A percentile compares a stretch with the other conserved stretches of the same genome.
Evolutionary conservation across 1,140 invertebrate genomes (phyloP).

Genomic region (Gonatopus flavifemur): DNA sequence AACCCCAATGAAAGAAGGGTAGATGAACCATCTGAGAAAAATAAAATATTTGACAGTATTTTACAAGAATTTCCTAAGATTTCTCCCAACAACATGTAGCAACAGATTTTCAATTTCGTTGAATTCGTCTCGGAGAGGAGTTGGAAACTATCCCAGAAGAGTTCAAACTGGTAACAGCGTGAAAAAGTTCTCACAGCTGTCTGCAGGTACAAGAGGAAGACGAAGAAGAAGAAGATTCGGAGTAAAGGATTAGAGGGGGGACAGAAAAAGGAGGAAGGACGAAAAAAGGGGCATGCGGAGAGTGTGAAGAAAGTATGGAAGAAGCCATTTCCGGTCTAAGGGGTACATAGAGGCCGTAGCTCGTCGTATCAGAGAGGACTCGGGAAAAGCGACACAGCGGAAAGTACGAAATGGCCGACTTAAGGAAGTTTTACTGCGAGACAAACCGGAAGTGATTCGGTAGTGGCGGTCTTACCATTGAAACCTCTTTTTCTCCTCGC

Average conservation of each 20-base stretch:
- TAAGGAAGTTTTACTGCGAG: constrained; percentile 50
- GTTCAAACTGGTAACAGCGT: too few species aligned
- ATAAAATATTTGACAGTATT: too few species aligned
- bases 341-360: constrained; percentile 25
- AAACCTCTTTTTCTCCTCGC: constrained; percentile 27
- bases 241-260: background rate
- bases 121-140: too few species aligned
- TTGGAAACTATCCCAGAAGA: too few species aligned
- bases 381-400: constrained; percentile 24
- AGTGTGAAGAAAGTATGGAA: background rate
- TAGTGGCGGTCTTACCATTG: constrained; percentile 23
- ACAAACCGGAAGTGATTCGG: constrained; percentile 52
- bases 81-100: too few species aligned
- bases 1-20: too few species aligned
- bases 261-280: constrained; percentile 11
- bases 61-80: too few species aligned
- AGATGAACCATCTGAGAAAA: too few species aligned
- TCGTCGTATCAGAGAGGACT: too few species aligned
- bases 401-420: constrained; percentile 44
- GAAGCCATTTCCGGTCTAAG: constrained; percentile 38
- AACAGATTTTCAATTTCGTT: too few species aligned
- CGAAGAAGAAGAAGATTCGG: constrained; percentile 1
- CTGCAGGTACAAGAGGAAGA: too few species aligned
- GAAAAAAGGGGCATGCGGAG: constrained; percentile 10
- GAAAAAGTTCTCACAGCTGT: too few species aligned